These are phyloP conservation scores for Eretmodus cyanostictus DNA, from an alignment of 2,113 vertebrate genomes.

Conservation along the genomic window DNA sequence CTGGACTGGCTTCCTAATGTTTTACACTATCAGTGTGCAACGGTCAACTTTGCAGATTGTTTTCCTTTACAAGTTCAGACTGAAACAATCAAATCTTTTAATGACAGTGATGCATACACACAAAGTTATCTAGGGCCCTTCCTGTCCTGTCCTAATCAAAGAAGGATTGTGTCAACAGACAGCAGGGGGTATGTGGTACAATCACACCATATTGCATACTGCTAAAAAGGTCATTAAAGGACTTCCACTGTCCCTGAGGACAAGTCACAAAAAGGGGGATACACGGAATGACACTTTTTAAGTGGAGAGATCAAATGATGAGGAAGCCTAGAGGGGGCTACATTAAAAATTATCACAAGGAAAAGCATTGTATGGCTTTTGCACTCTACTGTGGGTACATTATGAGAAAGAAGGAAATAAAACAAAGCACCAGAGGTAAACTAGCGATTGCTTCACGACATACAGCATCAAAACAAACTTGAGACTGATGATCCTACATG, in stretches of 20 bases:
- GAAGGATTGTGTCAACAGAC: background rate
- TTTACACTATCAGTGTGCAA: background rate
- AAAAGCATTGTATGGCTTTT: background rate
- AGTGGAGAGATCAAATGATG: background rate
- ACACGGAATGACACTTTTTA: background rate
- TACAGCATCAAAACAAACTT: background rate
- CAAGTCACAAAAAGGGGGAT: background rate
- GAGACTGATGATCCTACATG: background rate
- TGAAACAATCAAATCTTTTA: background rate
- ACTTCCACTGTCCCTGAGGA: background rate
- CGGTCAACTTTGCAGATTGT: background rate
- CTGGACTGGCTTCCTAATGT: background rate
- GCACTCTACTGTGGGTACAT: background rate
- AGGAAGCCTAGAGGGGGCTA: background rate
- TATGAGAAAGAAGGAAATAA: background rate
- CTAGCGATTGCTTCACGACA: slow-evolving; percentile 2
- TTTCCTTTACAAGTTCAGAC: background rate
- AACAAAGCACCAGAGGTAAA: background rate
- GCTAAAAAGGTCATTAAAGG: background rate
- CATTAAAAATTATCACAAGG: background rate
- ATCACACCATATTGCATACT: background rate
- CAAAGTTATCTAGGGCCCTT: background rate
- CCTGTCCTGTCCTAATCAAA: background rate
- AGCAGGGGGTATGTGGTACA: background rate
- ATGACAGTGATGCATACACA: background rate